Evolutionary conservation across 2,797 vertebrate genomes (phyloP).

Genomic region (Scomberomorus guttatus): DNA sequence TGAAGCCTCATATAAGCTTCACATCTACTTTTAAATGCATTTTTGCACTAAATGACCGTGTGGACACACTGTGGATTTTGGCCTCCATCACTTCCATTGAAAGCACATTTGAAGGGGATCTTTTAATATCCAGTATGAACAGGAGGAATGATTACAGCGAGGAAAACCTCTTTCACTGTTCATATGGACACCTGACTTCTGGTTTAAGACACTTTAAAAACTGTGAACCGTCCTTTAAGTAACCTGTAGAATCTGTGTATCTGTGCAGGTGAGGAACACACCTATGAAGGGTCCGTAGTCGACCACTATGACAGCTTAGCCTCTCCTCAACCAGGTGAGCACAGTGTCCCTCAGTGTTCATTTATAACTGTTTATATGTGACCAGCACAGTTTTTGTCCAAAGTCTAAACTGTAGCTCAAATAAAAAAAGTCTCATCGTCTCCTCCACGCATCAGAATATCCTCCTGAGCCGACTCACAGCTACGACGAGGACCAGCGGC

Average conservation of each 20-base stretch:
- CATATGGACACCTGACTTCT: too few relatives aligned
- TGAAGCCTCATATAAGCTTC: too few relatives aligned
- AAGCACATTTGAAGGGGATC: too few relatives aligned
- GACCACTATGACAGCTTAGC: constrained; percentile 68
- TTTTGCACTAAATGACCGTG: too few relatives aligned
- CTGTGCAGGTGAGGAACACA: constrained; percentile 79
- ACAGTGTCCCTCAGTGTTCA: rapidly evolving
- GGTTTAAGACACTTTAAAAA: too few relatives aligned
- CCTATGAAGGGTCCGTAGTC: constrained; percentile 77
- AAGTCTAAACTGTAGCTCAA: not conserved
- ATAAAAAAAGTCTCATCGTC: not conserved
- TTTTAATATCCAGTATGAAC: too few relatives aligned
- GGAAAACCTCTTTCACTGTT: too few relatives aligned
- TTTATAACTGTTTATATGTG: not conserved
- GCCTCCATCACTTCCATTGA: too few relatives aligned
- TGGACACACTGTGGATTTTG: too few relatives aligned
- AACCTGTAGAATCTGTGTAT: not conserved
- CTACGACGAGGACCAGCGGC: constrained; percentile 72
- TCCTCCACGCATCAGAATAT: constrained; percentile 54
- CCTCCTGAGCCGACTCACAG: constrained; percentile 68
- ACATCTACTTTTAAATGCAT: too few relatives aligned
- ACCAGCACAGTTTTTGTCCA: not conserved
- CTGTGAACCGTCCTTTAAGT: too few relatives aligned
- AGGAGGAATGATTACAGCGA: too few relatives aligned
- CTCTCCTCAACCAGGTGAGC: constrained; percentile 77